phyloP scores from a whole-genome alignment of 2,888 invertebrate genomes.

The Heteromurus nitidus region DNA sequence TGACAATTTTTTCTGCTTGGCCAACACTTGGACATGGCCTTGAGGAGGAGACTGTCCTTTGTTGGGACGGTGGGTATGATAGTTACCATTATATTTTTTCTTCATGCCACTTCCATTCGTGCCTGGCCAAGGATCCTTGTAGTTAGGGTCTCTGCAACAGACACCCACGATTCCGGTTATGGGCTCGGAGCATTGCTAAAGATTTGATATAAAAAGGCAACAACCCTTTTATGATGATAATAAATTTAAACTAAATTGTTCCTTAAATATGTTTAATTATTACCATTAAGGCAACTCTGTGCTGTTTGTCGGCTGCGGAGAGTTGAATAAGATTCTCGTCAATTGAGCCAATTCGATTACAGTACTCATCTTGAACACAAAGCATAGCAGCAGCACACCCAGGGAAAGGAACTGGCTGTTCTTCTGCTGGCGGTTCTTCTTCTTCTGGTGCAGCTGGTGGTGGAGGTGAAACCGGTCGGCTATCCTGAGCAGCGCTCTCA shows the following conservation, averaged over 20 bases:
- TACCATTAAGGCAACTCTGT: conserved; percentile 88
- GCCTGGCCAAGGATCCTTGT: conserved; percentile 91
- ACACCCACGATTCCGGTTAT: conserved; percentile 84
- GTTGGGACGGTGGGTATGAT: conserved; percentile 38
- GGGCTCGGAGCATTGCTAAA: conserved; percentile 83
- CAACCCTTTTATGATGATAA: too few relatives aligned
- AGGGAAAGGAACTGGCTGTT: conserved; percentile 77
- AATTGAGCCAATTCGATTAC: conserved; percentile 86
- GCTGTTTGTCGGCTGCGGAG: conserved; percentile 82
- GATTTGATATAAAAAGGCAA: neutral
- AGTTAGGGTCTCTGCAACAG: conserved; percentile 90
- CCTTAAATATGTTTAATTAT: too few relatives aligned
- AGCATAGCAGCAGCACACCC: conserved; percentile 90
- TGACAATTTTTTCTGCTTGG: neutral
- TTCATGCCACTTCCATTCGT: conserved; percentile 78
- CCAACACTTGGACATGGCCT: conserved; percentile 23
- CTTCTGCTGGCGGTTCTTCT: too few relatives aligned
- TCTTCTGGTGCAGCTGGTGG: conserved; percentile 26
- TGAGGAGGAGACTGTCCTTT: conserved; percentile 40
- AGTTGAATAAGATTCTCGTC: conserved; percentile 82
- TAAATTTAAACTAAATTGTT: too few relatives aligned
- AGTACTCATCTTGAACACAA: conserved; percentile 87
- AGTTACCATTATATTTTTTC: conserved; percentile 61
- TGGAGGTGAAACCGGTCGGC: conserved; percentile 18
- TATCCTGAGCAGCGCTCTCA: conserved; percentile 42